Percentiles rank a stretch among this genome's conserved stretches.
Conservation (phyloP, 2,888 invertebrate species). For the Mycogona germanica region DNA sequence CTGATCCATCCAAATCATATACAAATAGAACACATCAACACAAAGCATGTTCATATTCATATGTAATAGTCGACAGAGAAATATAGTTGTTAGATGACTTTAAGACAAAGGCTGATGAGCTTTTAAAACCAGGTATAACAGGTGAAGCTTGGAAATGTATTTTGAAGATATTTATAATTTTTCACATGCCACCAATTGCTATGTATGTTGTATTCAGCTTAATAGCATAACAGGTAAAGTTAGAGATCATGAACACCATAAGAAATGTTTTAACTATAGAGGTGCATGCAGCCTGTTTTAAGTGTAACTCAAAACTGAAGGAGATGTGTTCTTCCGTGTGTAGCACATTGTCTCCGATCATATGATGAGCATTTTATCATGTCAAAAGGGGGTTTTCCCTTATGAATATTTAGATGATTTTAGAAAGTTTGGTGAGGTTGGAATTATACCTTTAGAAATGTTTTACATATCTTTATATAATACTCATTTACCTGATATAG, state of each 20-base stretch:
- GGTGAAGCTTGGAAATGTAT: no score
- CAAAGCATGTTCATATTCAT: no score
- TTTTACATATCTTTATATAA: neutral
- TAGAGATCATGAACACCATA: neutral
- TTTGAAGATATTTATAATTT: no score
- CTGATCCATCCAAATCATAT: no score
- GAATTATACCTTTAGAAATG: neutral
- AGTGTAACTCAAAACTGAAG: neutral
- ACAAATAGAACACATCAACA: no score
- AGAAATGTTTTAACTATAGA: neutral
- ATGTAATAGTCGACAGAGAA: no score
- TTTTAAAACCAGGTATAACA: no score
- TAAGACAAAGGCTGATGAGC: no score
- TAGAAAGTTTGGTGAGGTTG: neutral
- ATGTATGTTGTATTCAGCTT: neutral
- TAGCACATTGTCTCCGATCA: neutral
- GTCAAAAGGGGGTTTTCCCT: neutral
- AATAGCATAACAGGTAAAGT: neutral
- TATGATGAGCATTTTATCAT: neutral
- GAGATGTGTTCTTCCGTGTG: neutral
- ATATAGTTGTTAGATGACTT: no score
- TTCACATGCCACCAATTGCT: neutral
- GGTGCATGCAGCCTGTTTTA: neutral
- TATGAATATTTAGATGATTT: neutral
- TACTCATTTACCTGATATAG: neutral